Base-by-base conservation (phyloP, 1,140 invertebrate genomes). In the Trachelipus rathkii region DNA sequence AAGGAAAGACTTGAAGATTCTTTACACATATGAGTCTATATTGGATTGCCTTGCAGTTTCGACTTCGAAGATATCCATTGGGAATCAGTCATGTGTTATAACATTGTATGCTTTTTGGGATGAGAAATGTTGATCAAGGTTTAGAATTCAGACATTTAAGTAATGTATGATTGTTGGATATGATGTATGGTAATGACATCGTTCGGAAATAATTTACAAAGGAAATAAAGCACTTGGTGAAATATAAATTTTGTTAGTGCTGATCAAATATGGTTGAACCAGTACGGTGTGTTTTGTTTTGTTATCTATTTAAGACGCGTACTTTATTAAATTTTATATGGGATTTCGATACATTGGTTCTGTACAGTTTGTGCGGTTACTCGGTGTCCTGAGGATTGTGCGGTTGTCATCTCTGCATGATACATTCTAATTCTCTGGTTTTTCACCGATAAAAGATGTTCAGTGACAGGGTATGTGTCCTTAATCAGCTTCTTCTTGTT, bases 391-490 rank as follows among this genome's bases (percentile, higher is more conserved):
- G n/a, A n/a, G n/a, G n/a, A n/a, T n/a, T n/a, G n/a, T n/a, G n/a
- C n/a, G n/a, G n/a, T n/a, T n/a, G n/a, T n/a, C n/a, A n/a, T n/a
- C n/a, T n/a, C n/a, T n/a, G n/a, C n/a, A n/a, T n/a, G n/a, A n/a
- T n/a, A n/a, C n/a, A n/a, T n/a, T n/a, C n/a, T n/a, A n/a, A n/a
- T n/a, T n/a, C n/a, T n/a, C n/a, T n/a, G n/a, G n/a, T n/a, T n/a
- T n/a, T n/a, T n/a, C n/a, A n/a, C n/a, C n/a, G n/a, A n/a, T n/a
- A n/a, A n/a, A n/a, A n/a, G n/a, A n/a, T n/a, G n/a, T n/a, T n/a
- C n/a, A n/a, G n/a, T n/a, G 69, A 71, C 21, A 13, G 69, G 69
- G 33, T 71, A 71, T 71, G 69, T 71, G 33, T 71, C 69, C 13
- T 33, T 71, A 23, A 71, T n/a, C 69, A 71, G 69, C 69, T n/a